Base-by-base conservation (phyloP, 2,113 vertebrate species). In the Erpornis zantholeuca region DNA sequence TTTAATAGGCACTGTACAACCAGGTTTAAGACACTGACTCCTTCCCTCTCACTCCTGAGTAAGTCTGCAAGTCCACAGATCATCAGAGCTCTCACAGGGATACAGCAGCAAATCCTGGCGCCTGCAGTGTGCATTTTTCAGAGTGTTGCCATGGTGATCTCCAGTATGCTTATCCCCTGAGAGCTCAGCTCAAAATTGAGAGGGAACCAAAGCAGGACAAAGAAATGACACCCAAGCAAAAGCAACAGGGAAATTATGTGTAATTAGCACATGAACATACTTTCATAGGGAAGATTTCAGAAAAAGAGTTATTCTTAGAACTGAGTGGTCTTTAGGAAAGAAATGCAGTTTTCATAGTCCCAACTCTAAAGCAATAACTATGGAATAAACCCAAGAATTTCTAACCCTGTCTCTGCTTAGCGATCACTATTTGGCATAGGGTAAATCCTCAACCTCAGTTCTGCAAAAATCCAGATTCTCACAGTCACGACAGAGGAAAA, bases 71-170 rank as follows among this genome's bases (percentile, higher is more conserved):
- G 92, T 81, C 88, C 90, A 87, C 70, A 91, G 94, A 95, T 92
- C 83, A 96, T 91, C 71, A 82, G 81, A 96, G 90, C 91, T 97
- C 93, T 94, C 42, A 1, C 52, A 93, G 90, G 93, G 91, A 95
- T 84, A 93, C 19, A 12, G 84, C 47, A 24, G 82, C 11, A 45
- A 96, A 93, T 89, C 92, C 89, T 92, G 88, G 87, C 3, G 59
- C 82, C 95, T 82, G 85, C 91, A 77, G 83, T 42, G 57, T 91
- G 78, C 83, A 52, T 90, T 93, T 95, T 94, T 94, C 80, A 17
- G 77, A 90, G 88, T 29, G 97, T 98, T 97, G 92, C 97, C 96
- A 98, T 98, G 96, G 97, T 79, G 82, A 98, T 94, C 85, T 91
- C 59, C 89, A 94, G 90, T 89, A 82, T 5, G 42, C 88, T 88